phyloP scores from a whole-genome alignment of 2,888 invertebrate species.

The Chrysolina americana region DNA sequence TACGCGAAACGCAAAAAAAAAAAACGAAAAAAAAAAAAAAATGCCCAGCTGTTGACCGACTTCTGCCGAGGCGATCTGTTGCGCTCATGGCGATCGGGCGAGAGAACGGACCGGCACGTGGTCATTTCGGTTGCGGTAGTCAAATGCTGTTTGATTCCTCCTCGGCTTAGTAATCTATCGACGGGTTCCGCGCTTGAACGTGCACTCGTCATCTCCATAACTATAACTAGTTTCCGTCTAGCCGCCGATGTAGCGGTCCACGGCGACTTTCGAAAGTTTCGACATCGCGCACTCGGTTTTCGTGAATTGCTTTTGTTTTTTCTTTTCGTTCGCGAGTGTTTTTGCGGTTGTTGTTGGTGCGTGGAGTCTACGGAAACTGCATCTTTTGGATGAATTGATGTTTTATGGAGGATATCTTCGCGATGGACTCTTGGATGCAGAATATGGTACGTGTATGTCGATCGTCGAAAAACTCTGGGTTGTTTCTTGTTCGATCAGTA shows the following conservation, averaged over 20 bases:
- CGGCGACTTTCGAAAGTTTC: background rate
- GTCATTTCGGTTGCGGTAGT: conserved; percentile 44
- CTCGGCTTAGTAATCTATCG: conserved; percentile 29
- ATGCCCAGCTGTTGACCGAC: conserved; percentile 14
- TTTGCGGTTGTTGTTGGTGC: background rate
- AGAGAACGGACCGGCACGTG: conserved; percentile 50
- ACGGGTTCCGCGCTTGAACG: background rate
- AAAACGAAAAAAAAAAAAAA: background rate
- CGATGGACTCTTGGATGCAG: conserved; percentile 69
- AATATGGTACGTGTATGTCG: conserved; percentile 65
- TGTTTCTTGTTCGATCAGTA: no score
- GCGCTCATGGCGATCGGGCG: conserved; percentile 18
- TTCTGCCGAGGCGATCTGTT: conserved; percentile 25
- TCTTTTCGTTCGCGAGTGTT: background rate
- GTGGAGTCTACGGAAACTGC: conserved; percentile 4
- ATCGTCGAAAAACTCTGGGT: background rate
- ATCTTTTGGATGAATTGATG: conserved; percentile 43
- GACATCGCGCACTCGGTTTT: background rate
- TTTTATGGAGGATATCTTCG: conserved; percentile 44
- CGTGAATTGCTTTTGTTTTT: background rate
- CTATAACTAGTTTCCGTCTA: background rate
- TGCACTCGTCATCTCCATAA: background rate
- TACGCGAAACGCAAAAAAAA: background rate
- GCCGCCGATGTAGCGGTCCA: background rate
- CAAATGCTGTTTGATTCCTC: conserved; percentile 38